Percentiles rank a stretch among this genome's conserved stretches.
These are phyloP conservation scores for Cotesia vestalis DNA, from an alignment of 1,140 invertebrate species.

Conservation along the genomic window DNA sequence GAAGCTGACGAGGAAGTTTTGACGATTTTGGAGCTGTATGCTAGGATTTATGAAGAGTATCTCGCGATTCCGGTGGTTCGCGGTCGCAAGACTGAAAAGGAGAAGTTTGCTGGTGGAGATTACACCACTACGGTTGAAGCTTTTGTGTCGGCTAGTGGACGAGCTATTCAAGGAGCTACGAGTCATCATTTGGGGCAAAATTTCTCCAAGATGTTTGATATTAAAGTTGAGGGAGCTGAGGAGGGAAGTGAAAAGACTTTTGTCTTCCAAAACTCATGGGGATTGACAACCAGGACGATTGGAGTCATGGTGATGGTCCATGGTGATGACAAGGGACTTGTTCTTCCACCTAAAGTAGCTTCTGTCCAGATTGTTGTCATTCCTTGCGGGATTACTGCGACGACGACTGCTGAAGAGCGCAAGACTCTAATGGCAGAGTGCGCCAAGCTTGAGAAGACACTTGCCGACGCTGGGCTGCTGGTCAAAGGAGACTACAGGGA, in stretches of 20 bases:
- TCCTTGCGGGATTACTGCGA: slow-evolving; percentile 94
- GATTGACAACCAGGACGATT: slow-evolving; percentile 94
- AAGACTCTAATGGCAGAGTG: slow-evolving; percentile 79
- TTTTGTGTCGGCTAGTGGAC: slow-evolving; percentile 92
- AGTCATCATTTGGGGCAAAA: slow-evolving; percentile 99
- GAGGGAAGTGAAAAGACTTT: slow-evolving; percentile 87
- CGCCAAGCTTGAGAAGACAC: slow-evolving; percentile 71
- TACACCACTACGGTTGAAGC: slow-evolving; percentile 98
- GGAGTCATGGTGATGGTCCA: slow-evolving; percentile 76
- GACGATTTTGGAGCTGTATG: slow-evolving; percentile 85
- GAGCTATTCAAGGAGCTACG: slow-evolving; percentile 95
- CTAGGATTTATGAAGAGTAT: slow-evolving; percentile 88
- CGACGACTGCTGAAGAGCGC: slow-evolving; percentile 76
- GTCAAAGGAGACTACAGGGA: slow-evolving; percentile 88
- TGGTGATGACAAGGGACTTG: slow-evolving; percentile 95
- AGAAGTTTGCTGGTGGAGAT: slow-evolving; percentile 98
- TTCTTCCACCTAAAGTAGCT: slow-evolving; percentile 93
- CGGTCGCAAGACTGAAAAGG: slow-evolving; percentile 97
- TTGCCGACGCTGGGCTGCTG: slow-evolving; percentile 71
- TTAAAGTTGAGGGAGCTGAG: slow-evolving; percentile 91
- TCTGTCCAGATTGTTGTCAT: slow-evolving; percentile 88
- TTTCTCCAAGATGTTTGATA: slow-evolving; percentile 99
- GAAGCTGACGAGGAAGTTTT: slow-evolving; percentile 92
- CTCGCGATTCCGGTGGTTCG: slow-evolving; percentile 95
- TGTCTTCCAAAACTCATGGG: slow-evolving; percentile 99